Evolutionary conservation across 2,888 invertebrate species (phyloP).

Genomic region (Limenitis arthemis): DNA sequence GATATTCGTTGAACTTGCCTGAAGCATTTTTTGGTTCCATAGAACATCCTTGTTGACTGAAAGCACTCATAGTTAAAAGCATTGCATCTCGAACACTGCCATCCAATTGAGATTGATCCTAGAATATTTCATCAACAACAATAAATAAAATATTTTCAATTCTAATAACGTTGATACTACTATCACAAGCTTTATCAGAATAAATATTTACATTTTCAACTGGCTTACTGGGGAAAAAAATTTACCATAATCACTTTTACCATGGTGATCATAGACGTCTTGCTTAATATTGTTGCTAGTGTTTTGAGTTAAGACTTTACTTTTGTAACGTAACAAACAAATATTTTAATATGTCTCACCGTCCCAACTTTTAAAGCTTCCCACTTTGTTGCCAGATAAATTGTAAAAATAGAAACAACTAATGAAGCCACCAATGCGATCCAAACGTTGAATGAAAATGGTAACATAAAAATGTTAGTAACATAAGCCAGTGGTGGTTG

Average conservation of each 20-base stretch:
- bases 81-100: slow-evolving; percentile 55
- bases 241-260: too few species aligned
- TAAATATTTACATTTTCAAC: too few species aligned
- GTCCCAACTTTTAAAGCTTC: slow-evolving; percentile 32
- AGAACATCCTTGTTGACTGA: slow-evolving; percentile 72
- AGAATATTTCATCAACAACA: not conserved
- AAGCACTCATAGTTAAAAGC: slow-evolving; percentile 65
- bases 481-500: slow-evolving; percentile 77
- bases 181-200: too few species aligned
- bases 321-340: too few species aligned
- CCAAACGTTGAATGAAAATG: slow-evolving; percentile 76
- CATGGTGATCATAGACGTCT: too few species aligned
- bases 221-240: too few species aligned
- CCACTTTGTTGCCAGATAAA: slow-evolving; percentile 52
- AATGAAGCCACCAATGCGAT: slow-evolving; percentile 56
- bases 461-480: slow-evolving; percentile 75
- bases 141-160: not conserved
- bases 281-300: too few species aligned
- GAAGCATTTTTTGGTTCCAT: slow-evolving; percentile 54
- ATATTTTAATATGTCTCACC: slow-evolving; percentile 21
- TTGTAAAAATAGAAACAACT: slow-evolving; percentile 38
- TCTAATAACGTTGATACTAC: too few species aligned
- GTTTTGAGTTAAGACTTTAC: too few species aligned
- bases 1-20: slow-evolving; percentile 25
- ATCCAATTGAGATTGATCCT: slow-evolving; percentile 40